Evolutionary conservation across 2,797 vertebrate species (phyloP).

Genomic region (Gouania willdenowi): DNA sequence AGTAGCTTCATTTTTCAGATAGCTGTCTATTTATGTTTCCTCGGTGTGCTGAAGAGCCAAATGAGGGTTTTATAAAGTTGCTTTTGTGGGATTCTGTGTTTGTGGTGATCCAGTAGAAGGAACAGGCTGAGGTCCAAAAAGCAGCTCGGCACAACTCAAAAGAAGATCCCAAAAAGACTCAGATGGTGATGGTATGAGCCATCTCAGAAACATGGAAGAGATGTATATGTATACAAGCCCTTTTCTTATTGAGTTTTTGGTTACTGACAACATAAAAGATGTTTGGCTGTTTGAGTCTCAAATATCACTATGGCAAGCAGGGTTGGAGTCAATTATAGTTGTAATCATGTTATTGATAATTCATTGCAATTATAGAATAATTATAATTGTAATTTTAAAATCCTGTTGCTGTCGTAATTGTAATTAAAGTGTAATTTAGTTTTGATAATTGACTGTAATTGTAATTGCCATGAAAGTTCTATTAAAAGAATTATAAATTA

Average conservation of each 20-base stretch:
- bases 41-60: constrained; percentile 52
- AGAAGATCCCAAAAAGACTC: constrained; percentile 34
- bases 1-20: constrained; percentile 49
- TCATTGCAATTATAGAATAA: no score
- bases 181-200: constrained; percentile 35
- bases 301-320: no score
- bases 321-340: no score
- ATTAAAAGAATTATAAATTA: no score
- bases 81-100: constrained; percentile 53
- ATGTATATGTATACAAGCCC: constrained; percentile 45
- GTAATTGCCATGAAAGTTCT: no score
- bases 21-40: constrained; percentile 54
- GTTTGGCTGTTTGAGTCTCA: no score
- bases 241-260: constrained; percentile 42
- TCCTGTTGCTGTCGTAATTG: no score
- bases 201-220: constrained; percentile 45
- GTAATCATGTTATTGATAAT: no score
- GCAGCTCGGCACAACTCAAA: constrained; percentile 40
- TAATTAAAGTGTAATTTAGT: no score
- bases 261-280: constrained; percentile 33
- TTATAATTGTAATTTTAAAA: no score
- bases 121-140: constrained; percentile 58
- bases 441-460: no score
- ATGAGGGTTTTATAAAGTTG: constrained; percentile 60
- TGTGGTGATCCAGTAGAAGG: constrained; percentile 62